Evolutionary conservation across 2,113 vertebrate genomes (phyloP).

Genomic region (Aptenodytes patagonicus): DNA sequence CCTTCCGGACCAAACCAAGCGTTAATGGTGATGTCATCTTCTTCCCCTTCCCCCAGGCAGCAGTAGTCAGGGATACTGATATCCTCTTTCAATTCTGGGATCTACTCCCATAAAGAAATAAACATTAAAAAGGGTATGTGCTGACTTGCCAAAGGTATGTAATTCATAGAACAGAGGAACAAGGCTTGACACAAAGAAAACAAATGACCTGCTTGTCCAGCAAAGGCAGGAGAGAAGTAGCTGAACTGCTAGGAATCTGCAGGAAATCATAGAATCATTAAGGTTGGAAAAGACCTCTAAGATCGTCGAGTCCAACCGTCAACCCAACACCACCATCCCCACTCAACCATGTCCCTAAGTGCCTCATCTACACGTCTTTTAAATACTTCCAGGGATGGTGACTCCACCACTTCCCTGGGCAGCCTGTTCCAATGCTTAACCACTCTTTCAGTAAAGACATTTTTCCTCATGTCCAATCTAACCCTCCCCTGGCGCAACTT

Average conservation of each 20-base stretch:
- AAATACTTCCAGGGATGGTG: too few relatives aligned
- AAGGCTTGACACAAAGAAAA: neutral
- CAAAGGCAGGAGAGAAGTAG: neutral
- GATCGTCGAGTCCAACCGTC: too few relatives aligned
- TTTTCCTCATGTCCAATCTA: too few relatives aligned
- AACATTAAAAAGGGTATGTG: neutral
- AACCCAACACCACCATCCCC: too few relatives aligned
- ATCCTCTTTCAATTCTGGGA: slow-evolving; percentile 90
- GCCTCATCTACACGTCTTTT: too few relatives aligned
- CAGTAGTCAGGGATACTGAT: slow-evolving; percentile 94
- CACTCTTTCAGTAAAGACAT: too few relatives aligned
- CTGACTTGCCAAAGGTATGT: neutral
- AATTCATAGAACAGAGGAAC: neutral
- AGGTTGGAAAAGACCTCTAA: too few relatives aligned
- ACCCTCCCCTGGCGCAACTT: too few relatives aligned
- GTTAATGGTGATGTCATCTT: slow-evolving; percentile 92
- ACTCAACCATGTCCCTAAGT: too few relatives aligned
- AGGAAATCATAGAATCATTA: neutral
- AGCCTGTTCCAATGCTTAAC: too few relatives aligned
- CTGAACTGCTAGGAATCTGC: neutral
- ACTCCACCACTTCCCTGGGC: too few relatives aligned
- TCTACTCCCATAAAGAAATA: slow-evolving; percentile 67
- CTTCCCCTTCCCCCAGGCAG: slow-evolving; percentile 88
- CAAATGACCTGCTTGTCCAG: neutral
- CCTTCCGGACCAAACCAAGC: slow-evolving; percentile 94